Evolutionary conservation across 1,140 invertebrate genomes (phyloP).

Genomic region (Pachypeltis micranthus): DNA sequence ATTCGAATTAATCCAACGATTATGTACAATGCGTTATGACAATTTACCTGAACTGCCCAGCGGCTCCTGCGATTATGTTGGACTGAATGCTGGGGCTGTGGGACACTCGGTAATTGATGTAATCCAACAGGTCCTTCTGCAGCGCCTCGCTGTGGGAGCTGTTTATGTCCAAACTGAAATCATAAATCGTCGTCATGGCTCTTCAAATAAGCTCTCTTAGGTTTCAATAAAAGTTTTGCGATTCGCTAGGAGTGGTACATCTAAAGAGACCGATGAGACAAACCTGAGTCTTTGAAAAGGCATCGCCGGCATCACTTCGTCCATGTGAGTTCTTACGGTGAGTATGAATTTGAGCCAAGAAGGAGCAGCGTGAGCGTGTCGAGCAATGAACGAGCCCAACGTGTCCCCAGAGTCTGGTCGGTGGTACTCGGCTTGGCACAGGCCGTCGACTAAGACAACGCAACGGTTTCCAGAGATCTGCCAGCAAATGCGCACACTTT

Average conservation of each 20-base stretch:
- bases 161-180: conserved; percentile 47
- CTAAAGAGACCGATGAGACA: not conserved
- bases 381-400: conserved; percentile 74
- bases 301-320: conserved; percentile 68
- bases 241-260: not conserved
- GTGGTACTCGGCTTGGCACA: conserved; percentile 94
- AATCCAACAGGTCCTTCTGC: conserved; percentile 73
- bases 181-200: too few relatives aligned
- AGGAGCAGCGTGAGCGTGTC: conserved; percentile 73
- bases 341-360: conserved; percentile 82
- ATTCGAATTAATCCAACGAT: too few relatives aligned
- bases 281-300: conserved; percentile 52
- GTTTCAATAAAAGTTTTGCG: too few relatives aligned
- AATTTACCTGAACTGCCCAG: conserved; percentile 19
- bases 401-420: conserved; percentile 85
- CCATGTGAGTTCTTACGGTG: conserved; percentile 71
- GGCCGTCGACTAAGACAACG: conserved; percentile 77
- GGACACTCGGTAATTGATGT: conserved; percentile 68
- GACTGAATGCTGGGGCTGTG: conserved; percentile 67
- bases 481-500: too few relatives aligned
- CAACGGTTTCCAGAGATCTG: conserved; percentile 43
- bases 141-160: conserved; percentile 51
- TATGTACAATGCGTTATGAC: too few relatives aligned
- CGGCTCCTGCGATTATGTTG: conserved; percentile 61
- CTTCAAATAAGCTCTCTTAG: too few relatives aligned